These are phyloP conservation scores for Heteractis magnifica DNA, from an alignment of 92 coral and sea anemone genomes.

Conservation along the genomic window DNA sequence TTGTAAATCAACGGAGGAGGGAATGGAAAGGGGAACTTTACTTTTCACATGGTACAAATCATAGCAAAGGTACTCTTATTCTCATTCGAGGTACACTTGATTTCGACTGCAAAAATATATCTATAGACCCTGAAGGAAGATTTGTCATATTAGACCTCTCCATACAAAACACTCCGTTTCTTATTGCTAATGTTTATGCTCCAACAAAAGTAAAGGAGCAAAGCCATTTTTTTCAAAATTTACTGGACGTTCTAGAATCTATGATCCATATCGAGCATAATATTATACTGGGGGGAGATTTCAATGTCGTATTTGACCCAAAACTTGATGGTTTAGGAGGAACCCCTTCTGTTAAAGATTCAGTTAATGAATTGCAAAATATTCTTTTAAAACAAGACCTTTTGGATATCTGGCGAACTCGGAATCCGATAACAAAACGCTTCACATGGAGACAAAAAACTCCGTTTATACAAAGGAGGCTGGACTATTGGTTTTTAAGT, in stretches of 20 bases:
- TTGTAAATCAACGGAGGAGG: constrained; percentile 34
- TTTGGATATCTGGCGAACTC: constrained; percentile 48
- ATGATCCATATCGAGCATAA: constrained; percentile 21
- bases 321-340: constrained; percentile 51
- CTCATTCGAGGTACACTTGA: constrained; percentile 23
- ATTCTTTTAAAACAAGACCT: constrained; percentile 26
- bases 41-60: constrained; percentile 48
- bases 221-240: constrained; percentile 10
- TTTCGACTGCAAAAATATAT: constrained; percentile 29
- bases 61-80: constrained; percentile 41
- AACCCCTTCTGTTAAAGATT: constrained; percentile 20
- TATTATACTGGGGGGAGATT: constrained; percentile 40
- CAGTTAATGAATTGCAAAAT: constrained; percentile 30
- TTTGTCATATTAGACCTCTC: constrained; percentile 30
- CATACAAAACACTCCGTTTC: constrained; percentile 35
- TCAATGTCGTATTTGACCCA: constrained; percentile 31
- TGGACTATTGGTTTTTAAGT: constrained; percentile 41
- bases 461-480: constrained; percentile 38
- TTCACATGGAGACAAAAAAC: constrained; percentile 49
- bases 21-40: constrained; percentile 46
- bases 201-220: constrained; percentile 29
- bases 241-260: constrained; percentile 13
- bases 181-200: constrained; percentile 39
- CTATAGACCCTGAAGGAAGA: constrained; percentile 39
- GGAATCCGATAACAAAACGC: constrained; percentile 40